phyloP scores from a whole-genome alignment of 2,888 invertebrate genomes.

The Andrena minutula region DNA sequence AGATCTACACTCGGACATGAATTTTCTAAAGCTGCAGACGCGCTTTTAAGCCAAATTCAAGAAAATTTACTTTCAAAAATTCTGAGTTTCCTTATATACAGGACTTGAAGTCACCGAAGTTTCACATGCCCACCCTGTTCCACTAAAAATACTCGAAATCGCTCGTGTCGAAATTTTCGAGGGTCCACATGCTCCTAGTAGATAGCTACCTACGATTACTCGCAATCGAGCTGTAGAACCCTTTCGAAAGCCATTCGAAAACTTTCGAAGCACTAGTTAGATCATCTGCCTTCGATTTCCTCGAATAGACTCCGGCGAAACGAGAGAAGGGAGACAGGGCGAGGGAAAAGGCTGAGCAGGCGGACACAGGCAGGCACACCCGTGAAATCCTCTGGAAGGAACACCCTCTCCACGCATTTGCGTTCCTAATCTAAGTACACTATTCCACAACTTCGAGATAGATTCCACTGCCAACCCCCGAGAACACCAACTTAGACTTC shows the following conservation, averaged over 20 bases:
- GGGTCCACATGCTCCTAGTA: not conserved
- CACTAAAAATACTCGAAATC: not conserved
- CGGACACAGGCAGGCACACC: slow-evolving; percentile 10
- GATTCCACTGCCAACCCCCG: slow-evolving; percentile 40
- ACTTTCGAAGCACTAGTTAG: slow-evolving; percentile 48
- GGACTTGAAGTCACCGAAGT: not conserved
- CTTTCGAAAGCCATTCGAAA: slow-evolving; percentile 52
- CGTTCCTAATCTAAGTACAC: slow-evolving; percentile 61
- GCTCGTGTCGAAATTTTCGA: not conserved
- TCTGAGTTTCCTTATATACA: too few species aligned
- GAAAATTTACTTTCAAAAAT: too few species aligned
- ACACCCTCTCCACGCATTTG: slow-evolving; percentile 58
- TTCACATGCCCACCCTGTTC: not conserved
- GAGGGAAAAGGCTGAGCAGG: slow-evolving; percentile 10
- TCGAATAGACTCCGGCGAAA: slow-evolving; percentile 4
- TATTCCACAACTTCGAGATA: slow-evolving; percentile 53
- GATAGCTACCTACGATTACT: slow-evolving; percentile 25
- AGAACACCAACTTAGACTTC: slow-evolving; percentile 47
- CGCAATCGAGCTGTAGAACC: slow-evolving; percentile 63
- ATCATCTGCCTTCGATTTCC: slow-evolving; percentile 34
- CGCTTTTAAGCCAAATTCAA: too few species aligned
- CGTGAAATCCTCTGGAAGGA: slow-evolving; percentile 62
- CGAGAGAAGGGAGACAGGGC: slow-evolving; percentile 12
- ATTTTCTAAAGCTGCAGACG: too few species aligned
- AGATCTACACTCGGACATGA: too few species aligned